phyloP scores from a whole-genome alignment of 2,797 vertebrate genomes.

The Ctenosaura bakeri region DNA sequence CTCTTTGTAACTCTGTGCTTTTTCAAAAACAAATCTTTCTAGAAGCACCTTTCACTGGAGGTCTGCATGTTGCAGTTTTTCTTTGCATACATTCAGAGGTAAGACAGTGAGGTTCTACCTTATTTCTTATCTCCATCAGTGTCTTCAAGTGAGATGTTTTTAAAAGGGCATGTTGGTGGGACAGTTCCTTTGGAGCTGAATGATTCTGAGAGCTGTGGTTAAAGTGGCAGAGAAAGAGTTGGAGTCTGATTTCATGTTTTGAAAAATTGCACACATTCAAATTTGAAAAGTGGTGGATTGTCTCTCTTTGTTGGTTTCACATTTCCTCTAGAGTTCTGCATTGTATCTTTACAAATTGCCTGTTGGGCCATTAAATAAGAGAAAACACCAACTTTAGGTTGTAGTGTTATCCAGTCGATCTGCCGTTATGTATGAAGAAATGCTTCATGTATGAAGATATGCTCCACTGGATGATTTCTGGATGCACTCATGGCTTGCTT shows the following conservation, averaged over 20 bases:
- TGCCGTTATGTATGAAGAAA: not conserved
- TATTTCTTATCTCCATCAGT: conserved; percentile 23
- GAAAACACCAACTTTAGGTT: not conserved
- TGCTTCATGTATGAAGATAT: not conserved
- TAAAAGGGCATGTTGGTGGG: not conserved
- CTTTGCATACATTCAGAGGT: conserved; percentile 98
- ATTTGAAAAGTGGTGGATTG: not conserved
- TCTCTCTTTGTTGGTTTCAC: not conserved
- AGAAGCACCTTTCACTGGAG: conserved; percentile 98
- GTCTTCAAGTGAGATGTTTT: not conserved
- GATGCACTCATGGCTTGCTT: not conserved
- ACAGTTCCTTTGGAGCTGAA: not conserved
- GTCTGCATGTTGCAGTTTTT: conserved; percentile 99
- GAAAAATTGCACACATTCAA: not conserved
- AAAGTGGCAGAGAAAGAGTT: not conserved
- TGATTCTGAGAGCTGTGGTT: not conserved
- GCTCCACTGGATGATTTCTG: not conserved
- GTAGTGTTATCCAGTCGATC: not conserved
- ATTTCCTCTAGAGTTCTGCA: conserved; percentile 2
- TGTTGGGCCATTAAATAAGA: not conserved
- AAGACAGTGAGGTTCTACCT: conserved; percentile 68
- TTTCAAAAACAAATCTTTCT: conserved; percentile 62
- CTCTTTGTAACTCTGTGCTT: conserved; percentile 52
- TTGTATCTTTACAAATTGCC: not conserved
- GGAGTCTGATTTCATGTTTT: not conserved